A percentile compares a stretch with the other conserved stretches of the same genome.
phyloP scores from a whole-genome alignment of 1,140 invertebrate genomes.

The Nasonia vitripennis region DNA sequence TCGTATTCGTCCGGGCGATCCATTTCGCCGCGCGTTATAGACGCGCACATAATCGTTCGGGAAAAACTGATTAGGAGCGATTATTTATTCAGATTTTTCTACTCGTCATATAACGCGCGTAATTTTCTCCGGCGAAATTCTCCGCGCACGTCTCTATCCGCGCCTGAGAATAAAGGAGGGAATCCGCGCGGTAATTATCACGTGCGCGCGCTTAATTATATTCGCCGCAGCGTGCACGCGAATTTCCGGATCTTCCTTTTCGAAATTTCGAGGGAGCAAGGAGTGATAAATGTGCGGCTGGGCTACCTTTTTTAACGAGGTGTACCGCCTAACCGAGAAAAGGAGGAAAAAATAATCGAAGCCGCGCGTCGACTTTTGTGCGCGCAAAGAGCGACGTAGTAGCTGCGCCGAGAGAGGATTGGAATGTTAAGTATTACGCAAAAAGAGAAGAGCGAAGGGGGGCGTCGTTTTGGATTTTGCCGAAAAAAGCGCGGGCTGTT shows the following conservation, averaged over 20 bases:
- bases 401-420: not conserved
- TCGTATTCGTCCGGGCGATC: not conserved
- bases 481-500: not conserved
- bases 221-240: not conserved
- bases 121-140: not conserved
- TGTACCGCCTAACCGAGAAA: not conserved
- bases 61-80: no score
- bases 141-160: not conserved
- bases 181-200: not conserved
- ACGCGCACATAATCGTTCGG: no score
- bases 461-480: not conserved
- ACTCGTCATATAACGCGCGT: no score
- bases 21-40: not conserved
- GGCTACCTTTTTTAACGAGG: not conserved
- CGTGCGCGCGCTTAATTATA: not conserved
- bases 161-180: not conserved
- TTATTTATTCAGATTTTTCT: no score
- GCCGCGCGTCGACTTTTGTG: not conserved
- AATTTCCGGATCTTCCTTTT: slow-evolving; percentile 17
- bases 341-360: not conserved
- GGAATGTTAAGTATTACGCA: slow-evolving; percentile 29
- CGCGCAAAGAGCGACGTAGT: not conserved
- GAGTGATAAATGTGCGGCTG: not conserved
- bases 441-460: not conserved
- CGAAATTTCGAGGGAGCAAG: slow-evolving; percentile 10